phyloP scores from a whole-genome alignment of 2,113 vertebrate species.

The Oceanodroma tethys region DNA sequence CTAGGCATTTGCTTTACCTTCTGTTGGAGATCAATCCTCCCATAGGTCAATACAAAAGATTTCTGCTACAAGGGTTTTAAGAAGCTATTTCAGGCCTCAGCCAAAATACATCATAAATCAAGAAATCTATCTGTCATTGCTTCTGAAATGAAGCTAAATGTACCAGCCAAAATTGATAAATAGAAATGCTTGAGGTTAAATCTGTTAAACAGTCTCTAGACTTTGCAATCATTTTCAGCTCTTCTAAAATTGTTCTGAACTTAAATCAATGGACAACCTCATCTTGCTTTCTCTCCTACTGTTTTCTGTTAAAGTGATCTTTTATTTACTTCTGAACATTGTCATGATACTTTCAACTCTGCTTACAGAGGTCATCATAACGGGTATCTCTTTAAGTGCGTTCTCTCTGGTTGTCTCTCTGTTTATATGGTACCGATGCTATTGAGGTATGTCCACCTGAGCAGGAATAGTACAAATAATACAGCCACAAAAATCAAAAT shows the following conservation, averaged over 20 bases:
- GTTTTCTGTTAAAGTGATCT: background rate
- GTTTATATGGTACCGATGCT: background rate
- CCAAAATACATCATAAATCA: conserved; percentile 50
- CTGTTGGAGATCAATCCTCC: background rate
- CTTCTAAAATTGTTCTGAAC: background rate
- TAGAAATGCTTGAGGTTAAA: conserved; percentile 39
- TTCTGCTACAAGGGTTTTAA: conserved; percentile 17
- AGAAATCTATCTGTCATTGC: conserved; percentile 21
- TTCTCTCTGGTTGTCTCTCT: background rate
- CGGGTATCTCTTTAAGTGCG: background rate
- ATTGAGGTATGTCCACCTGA: background rate
- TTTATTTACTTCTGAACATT: background rate
- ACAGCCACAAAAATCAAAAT: background rate
- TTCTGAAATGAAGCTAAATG: conserved; percentile 51
- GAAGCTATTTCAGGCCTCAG: conserved; percentile 7
- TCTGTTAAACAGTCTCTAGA: conserved; percentile 36
- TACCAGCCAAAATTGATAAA: conserved; percentile 45
- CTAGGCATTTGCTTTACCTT: background rate
- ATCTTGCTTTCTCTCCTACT: background rate
- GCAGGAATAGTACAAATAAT: background rate
- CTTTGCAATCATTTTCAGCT: background rate
- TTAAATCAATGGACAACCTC: background rate
- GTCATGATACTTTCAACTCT: background rate
- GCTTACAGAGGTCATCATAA: background rate
- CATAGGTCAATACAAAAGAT: background rate